Base-by-base conservation (phyloP, 2,113 vertebrate species). In the Ginglymostoma cirratum region DNA sequence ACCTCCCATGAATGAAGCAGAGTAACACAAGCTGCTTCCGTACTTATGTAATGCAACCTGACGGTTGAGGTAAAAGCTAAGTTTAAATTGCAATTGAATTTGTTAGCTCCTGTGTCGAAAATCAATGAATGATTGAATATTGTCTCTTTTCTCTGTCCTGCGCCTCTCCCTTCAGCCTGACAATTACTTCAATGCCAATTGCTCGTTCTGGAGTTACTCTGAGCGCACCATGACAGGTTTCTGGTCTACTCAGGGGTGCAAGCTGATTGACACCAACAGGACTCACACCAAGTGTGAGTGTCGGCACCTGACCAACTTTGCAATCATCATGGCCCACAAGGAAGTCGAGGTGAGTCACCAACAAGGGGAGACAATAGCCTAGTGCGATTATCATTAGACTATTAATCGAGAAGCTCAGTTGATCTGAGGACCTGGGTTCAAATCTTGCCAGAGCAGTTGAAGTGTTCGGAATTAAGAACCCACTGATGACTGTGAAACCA, bases 191-290 rank as follows among this genome's bases (percentile, higher is more conserved):
- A 99, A 99, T 98, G 98, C 99, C 98, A 99, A 99, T 98, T 99
- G 99, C 97, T 99, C 99, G 96, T 99, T 99, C 98, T 99, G 99
- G 99, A 99, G 99, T 98, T 99, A 99, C 98, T 99, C 99, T 0
- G 99, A 99, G 97, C 98, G 99, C 97, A 99, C 98, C 83, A 99
- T 99, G 99, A 99, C 99, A 98, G 99, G 99, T 96, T 98, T 99
- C 97, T 99, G 99, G 99, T 99, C 99, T 97, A 99, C 99, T 95
- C 99, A 99, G 97, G 99, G 99, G 97, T 99, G 99, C 98, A 99
- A 98, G 97, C 98, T 99, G 96, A 97, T 99, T 96, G 98, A 99
- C 97, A 98, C 98, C 96, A 99, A 99, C 97, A 98, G 98, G 98
- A 99, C 99, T 6, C 99, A 99, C 96, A 99, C 99, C 42, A 99